A percentile compares a stretch with the other conserved stretches of the same genome.
Evolutionary conservation across 1,140 invertebrate species (phyloP).

Genomic region (Drosophila parabipectinata): DNA sequence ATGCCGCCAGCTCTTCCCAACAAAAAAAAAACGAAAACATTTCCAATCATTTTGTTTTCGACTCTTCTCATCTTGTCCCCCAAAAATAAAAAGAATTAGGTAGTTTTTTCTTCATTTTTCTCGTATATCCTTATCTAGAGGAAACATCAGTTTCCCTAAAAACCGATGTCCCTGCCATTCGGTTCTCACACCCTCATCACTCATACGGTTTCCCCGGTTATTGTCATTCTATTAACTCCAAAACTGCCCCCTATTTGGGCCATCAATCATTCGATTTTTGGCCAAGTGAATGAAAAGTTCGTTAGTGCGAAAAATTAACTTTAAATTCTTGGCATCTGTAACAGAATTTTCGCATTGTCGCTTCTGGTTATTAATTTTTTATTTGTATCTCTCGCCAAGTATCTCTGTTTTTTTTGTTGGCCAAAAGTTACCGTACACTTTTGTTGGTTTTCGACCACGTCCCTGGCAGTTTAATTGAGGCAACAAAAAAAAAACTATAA

Average conservation of each 20-base stretch:
- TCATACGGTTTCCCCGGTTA: constrained; percentile 27
- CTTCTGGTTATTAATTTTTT: constrained; percentile 70
- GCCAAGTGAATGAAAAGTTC: constrained; percentile 43
- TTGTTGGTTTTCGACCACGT: constrained; percentile 73
- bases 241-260: constrained; percentile 3
- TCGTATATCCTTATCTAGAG: constrained; percentile 18
- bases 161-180: constrained; percentile 25
- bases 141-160: constrained; percentile 31
- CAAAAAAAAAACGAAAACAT: constrained; percentile 19
- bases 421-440: constrained; percentile 62
- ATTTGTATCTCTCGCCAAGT: constrained; percentile 13
- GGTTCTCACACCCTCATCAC: constrained; percentile 40
- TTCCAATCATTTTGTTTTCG: not conserved
- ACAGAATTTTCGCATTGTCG: constrained; percentile 55
- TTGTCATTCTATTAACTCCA: constrained; percentile 42
- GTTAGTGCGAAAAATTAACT: constrained; percentile 52
- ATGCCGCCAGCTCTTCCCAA: constrained; percentile 21
- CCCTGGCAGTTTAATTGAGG: constrained; percentile 73
- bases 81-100: not conserved
- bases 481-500: constrained; percentile 34
- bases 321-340: constrained; percentile 17
- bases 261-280: constrained; percentile 41
- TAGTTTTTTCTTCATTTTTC: constrained; percentile 4
- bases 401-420: constrained; percentile 10
- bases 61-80: not conserved